phyloP scores from a whole-genome alignment of 35 echinoderm and acorn worm genomes.

The Acanthaster planci region DNA sequence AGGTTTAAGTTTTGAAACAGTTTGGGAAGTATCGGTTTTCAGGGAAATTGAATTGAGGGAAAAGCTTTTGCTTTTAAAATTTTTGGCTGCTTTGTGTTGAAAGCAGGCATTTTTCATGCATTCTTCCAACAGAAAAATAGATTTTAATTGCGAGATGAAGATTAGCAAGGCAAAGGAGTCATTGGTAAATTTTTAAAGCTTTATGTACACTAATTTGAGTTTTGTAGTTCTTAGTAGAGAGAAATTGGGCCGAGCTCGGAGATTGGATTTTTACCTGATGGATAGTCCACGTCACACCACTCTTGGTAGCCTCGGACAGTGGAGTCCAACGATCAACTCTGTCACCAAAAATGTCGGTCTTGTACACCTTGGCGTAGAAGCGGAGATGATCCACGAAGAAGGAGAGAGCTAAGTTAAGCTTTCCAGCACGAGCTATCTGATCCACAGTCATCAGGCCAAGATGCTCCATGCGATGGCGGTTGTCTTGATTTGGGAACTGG shows the following conservation, averaged over 20 bases:
- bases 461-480: slow-evolving; percentile 50
- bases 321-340: slow-evolving; percentile 68
- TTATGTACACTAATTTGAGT: not conserved
- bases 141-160: not conserved
- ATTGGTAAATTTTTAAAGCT: not conserved
- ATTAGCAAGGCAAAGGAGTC: not conserved
- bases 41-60: no score
- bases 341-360: slow-evolving; percentile 37
- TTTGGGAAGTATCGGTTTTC: no score
- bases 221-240: not conserved
- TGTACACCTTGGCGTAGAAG: slow-evolving; percentile 32
- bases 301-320: slow-evolving; percentile 44
- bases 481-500: not conserved
- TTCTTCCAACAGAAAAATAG: not conserved
- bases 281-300: slow-evolving; percentile 56
- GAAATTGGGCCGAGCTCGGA: not conserved
- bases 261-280: slow-evolving; percentile 41
- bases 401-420: not conserved
- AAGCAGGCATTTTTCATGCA: not conserved
- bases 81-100: no score
- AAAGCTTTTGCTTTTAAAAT: no score
- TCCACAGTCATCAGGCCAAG: slow-evolving; percentile 41
- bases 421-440: slow-evolving; percentile 40
- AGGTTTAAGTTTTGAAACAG: no score
- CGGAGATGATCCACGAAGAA: slow-evolving; percentile 52